Percentiles rank a stretch among this genome's conserved stretches.
Conservation (phyloP, 2,888 invertebrate species). For the Athetis lepigone region DNA sequence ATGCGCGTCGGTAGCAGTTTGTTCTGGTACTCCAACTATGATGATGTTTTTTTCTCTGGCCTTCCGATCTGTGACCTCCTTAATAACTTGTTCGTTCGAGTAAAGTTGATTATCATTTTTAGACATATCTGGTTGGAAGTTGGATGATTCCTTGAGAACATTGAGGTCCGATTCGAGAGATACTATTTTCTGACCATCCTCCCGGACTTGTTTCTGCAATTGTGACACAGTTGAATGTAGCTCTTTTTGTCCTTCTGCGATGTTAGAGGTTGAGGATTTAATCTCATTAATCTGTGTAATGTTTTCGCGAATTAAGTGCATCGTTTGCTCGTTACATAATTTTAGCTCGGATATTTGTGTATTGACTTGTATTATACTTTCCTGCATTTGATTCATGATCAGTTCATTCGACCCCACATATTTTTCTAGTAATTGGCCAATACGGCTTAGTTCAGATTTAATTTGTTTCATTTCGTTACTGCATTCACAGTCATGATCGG, state of each 20-base stretch:
- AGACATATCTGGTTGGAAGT: not conserved
- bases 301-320: slow-evolving; percentile 3
- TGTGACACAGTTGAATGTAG: slow-evolving; percentile 3
- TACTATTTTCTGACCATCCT: slow-evolving; percentile 11
- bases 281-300: slow-evolving; percentile 4
- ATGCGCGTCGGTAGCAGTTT: too few species aligned
- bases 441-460: not conserved
- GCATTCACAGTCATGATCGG: not conserved
- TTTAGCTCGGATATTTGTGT: slow-evolving; percentile 10
- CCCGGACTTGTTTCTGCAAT: slow-evolving; percentile 11
- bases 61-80: slow-evolving; percentile 12
- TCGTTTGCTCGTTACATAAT: slow-evolving; percentile 13
- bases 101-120: slow-evolving; percentile 9
- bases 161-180: slow-evolving; percentile 11
- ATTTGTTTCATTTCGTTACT: not conserved
- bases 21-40: too few species aligned
- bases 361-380: slow-evolving; percentile 11
- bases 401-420: slow-evolving; percentile 16
- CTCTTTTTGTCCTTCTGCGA: slow-evolving; percentile 4
- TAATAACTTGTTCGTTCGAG: slow-evolving; percentile 8
- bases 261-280: slow-evolving; percentile 6
- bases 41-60: slow-evolving; percentile 6
- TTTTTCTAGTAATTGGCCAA: slow-evolving; percentile 10
- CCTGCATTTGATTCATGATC: slow-evolving; percentile 14
- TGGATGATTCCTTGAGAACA: not conserved